Conservation (phyloP, 2,888 invertebrate species). For the Caenorhabditis wallacei region DNA sequence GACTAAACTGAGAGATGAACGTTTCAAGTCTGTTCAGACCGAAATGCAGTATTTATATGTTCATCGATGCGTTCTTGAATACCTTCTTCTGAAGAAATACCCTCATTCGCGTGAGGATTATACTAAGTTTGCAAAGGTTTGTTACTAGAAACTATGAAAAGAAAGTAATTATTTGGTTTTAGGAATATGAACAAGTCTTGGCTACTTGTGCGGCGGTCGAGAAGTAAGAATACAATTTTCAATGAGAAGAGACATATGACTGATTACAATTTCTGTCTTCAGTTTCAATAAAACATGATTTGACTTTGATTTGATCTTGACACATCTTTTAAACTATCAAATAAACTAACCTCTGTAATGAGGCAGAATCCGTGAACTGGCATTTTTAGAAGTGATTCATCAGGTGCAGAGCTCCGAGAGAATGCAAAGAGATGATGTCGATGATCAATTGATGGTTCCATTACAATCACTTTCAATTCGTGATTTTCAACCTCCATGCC, state of each 20-base stretch:
- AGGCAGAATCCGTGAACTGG: constrained; percentile 94
- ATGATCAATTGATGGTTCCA: constrained; percentile 83
- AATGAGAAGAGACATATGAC: too few species aligned
- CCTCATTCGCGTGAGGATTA: constrained; percentile 16
- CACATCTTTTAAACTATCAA: too few species aligned
- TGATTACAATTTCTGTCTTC: too few species aligned
- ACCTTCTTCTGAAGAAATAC: constrained; percentile 52
- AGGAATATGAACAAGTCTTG: constrained; percentile 16
- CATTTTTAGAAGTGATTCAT: constrained; percentile 86
- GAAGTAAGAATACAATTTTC: not conserved
- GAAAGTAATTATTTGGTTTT: not conserved
- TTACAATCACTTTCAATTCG: constrained; percentile 77
- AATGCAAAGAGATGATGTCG: constrained; percentile 93
- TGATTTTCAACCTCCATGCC: constrained; percentile 94
- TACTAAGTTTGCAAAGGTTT: constrained; percentile 22
- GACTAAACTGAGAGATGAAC: constrained; percentile 62
- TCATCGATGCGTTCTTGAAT: constrained; percentile 71
- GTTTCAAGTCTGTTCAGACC: constrained; percentile 65
- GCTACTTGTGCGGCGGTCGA: not conserved
- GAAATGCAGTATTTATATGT: constrained; percentile 74
- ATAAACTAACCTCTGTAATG: constrained; percentile 88
- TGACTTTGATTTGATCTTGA: too few species aligned
- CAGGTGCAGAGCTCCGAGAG: constrained; percentile 89
- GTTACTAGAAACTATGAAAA: not conserved
- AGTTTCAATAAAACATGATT: not conserved